Base-by-base conservation (phyloP, 2,888 invertebrate species). In the Anaspis maculata region DNA sequence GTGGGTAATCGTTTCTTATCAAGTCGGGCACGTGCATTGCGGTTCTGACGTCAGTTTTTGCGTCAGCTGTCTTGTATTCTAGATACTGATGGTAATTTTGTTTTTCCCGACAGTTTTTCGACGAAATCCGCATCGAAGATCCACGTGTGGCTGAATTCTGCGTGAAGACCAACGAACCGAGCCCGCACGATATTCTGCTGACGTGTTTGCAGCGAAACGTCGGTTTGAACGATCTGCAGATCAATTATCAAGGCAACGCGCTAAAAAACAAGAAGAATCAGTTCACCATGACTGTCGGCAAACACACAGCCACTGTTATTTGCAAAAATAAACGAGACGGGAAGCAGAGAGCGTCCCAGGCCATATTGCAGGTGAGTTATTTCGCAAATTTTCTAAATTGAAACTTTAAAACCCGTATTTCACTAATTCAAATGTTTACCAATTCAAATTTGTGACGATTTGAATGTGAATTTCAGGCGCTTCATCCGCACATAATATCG, bases 251-350 rank as follows among this genome's bases (percentile, higher is more conserved):
- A 34, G 62, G 63, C 47, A 87, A 85, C 57, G 84, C 88, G 15
- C 69, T 89, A 27, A 86, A 89, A 55, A 86, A 88, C 59, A 90
- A 94, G 64, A 86, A 85, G 56, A 92, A 92, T 58, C 89, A 94
- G 69, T 86, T 92, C 57, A 88, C 85, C 16, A 92, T 97, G 89
- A 82, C 79, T 7, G 94, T 95, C 23, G 95, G 94, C 29, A 89
- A 90, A 60, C 90, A 95, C 60, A 77, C 77, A 7, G 92, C 89
- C 2, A 84, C 83, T 13, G 91, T 96, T 13, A 71, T 83, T n/a
- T 94, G 95, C 63, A 86, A 88, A 62, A 97, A 96, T 68, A 97
- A 97, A 66, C 79, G 90, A 53, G 91, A 91, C 44, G 97, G 96
- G 3, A 96, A 96, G 62, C 97, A 98, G 61, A 71, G 86, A 48